A percentile compares a stretch with the other conserved stretches of the same genome.
These are phyloP conservation scores for Gallinago nigripennis DNA, from an alignment of 2,797 vertebrate genomes.

Conservation along the genomic window DNA sequence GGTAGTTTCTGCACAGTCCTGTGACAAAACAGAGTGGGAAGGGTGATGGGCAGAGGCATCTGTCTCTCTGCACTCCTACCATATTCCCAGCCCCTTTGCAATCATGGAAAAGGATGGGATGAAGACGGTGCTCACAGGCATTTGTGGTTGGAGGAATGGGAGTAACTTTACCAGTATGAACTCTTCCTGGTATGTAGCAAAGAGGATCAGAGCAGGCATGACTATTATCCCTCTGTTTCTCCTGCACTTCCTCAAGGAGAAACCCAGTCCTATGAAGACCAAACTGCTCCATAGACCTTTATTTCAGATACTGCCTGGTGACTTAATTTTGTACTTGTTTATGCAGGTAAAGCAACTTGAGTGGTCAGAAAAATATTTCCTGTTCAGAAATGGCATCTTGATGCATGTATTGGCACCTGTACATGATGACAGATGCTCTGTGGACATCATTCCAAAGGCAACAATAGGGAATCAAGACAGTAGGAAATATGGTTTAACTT, in stretches of 20 bases:
- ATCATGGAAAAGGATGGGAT: not conserved
- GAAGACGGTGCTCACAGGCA: not conserved
- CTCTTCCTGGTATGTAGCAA: not conserved
- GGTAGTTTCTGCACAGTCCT: not conserved
- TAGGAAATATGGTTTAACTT: not conserved
- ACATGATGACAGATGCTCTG: fast-evolving
- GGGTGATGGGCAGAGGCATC: not conserved
- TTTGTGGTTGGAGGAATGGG: not conserved
- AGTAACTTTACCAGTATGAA: not conserved
- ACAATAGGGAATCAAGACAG: not conserved
- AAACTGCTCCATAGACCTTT: not conserved
- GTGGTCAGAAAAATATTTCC: not conserved
- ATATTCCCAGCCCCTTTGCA: not conserved
- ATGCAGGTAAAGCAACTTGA: not conserved
- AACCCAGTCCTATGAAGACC: not conserved
- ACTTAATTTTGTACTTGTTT: not conserved
- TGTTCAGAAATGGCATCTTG: not conserved
- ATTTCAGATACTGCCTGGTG: not conserved
- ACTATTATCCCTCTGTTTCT: not conserved
- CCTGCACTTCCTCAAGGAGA: not conserved
- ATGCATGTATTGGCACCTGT: not conserved
- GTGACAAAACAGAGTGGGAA: not conserved
- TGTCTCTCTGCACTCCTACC: not conserved
- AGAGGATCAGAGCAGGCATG: not conserved
- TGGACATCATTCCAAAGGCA: not conserved